Conservation (phyloP, 1,140 invertebrate species). For the Drosophila parvula region DNA sequence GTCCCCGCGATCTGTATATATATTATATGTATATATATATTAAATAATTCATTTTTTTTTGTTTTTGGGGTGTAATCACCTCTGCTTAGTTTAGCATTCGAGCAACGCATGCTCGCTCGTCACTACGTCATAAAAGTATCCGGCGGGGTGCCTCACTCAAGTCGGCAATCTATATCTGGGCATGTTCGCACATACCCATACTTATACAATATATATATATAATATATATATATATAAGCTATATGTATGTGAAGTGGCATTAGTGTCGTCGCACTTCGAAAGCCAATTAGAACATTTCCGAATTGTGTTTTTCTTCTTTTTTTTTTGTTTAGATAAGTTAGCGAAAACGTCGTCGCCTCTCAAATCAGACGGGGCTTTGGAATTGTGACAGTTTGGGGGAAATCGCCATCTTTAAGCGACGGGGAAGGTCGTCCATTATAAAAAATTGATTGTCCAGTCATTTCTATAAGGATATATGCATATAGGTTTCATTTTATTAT, state of each 20-base stretch:
- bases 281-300: constrained; percentile 53
- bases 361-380: constrained; percentile 11
- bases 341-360: constrained; percentile 19
- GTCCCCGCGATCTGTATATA: constrained; percentile 1
- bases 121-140: constrained; percentile 41
- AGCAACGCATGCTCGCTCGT: constrained; percentile 33
- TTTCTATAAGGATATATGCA: neutral
- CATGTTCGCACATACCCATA: neutral
- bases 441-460: neutral
- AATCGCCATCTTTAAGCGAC: constrained; percentile 11
- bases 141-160: constrained; percentile 46
- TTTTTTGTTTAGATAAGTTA: constrained; percentile 20
- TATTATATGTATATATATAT: neutral
- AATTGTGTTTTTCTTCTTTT: constrained; percentile 24
- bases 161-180: constrained; percentile 42
- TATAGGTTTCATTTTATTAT: neutral
- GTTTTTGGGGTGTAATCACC: constrained; percentile 20
- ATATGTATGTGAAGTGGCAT: constrained; percentile 35
- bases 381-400: constrained; percentile 6
- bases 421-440: constrained; percentile 11
- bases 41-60: neutral
- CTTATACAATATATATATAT: neutral
- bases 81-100: constrained; percentile 40
- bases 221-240: neutral
- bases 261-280: constrained; percentile 48